Evolutionary conservation across 1,140 invertebrate genomes (phyloP).

Genomic region (Drosophila sturtevanti): DNA sequence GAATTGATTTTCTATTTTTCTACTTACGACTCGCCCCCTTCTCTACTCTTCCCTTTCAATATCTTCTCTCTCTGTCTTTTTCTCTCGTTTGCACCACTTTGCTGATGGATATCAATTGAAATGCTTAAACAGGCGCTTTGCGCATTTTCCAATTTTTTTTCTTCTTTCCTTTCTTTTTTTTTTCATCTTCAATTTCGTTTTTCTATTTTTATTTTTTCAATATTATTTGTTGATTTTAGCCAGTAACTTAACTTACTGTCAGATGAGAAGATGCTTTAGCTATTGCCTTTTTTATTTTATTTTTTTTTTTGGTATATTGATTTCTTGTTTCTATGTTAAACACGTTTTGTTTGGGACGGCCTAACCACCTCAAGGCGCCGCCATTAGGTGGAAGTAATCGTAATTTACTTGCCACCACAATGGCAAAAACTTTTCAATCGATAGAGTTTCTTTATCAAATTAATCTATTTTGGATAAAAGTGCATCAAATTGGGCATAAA

Average conservation of each 20-base stretch:
- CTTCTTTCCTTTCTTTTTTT: conserved; percentile 15
- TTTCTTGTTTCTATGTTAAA: conserved; percentile 40
- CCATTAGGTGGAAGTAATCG: conserved; percentile 66
- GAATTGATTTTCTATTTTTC: conserved; percentile 76
- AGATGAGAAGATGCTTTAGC: conserved; percentile 22
- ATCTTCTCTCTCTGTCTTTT: conserved; percentile 27
- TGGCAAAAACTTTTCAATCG: not conserved
- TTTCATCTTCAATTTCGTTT: not conserved
- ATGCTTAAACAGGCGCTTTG: conserved; percentile 72
- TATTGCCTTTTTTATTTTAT: conserved; percentile 17
- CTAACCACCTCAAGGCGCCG: conserved; percentile 30
- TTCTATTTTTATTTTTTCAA: not conserved
- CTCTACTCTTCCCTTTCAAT: not conserved
- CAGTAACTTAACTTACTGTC: conserved; percentile 67
- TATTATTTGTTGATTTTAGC: conserved; percentile 62
- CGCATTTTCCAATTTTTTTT: conserved; percentile 66
- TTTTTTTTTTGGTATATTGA: too few relatives aligned
- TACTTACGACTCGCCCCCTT: not conserved
- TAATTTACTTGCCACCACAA: not conserved
- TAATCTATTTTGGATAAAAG: not conserved
- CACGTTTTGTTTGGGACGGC: conserved; percentile 40
- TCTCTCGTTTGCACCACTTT: conserved; percentile 64
- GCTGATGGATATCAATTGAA: conserved; percentile 80
- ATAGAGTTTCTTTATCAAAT: not conserved
- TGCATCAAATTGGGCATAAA: not conserved